Evolutionary conservation across 2,113 vertebrate species (phyloP).

Genomic region (Thamnaconus septentrionalis): DNA sequence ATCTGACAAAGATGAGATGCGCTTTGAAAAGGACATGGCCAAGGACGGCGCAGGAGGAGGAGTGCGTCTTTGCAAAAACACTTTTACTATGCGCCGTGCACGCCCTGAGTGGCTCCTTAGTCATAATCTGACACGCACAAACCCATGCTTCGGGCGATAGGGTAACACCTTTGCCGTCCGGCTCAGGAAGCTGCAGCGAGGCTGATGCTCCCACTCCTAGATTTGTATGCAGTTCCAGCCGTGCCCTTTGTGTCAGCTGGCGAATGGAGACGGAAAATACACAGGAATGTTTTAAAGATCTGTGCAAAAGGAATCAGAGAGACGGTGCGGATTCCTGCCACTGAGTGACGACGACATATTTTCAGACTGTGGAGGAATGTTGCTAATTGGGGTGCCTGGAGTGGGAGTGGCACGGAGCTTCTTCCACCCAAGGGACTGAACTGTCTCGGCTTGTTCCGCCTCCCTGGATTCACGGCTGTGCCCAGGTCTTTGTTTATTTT

Average conservation of each 20-base stretch:
- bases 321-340: too few relatives aligned
- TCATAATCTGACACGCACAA: conserved; percentile 41
- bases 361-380: too few relatives aligned
- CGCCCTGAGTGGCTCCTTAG: conserved; percentile 23
- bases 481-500: too few relatives aligned
- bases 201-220: conserved; percentile 2
- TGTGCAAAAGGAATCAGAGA: too few relatives aligned
- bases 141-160: conserved; percentile 19
- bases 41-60: conserved; percentile 55
- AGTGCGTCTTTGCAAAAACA: conserved; percentile 52
- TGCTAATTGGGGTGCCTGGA: too few relatives aligned
- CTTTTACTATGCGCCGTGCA: conserved; percentile 50
- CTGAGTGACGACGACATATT: too few relatives aligned
- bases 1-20: conserved; percentile 64
- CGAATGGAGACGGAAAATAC: too few relatives aligned
- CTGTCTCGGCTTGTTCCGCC: too few relatives aligned
- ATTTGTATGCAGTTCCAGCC: conserved; percentile 18
- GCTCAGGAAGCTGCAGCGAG: background rate
- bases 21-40: conserved; percentile 72
- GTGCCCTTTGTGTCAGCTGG: background rate
- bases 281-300: too few relatives aligned
- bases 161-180: conserved; percentile 12
- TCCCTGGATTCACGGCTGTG: too few relatives aligned
- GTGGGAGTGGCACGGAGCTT: too few relatives aligned
- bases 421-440: too few relatives aligned